These are phyloP conservation scores for Hermetia illucens DNA, from an alignment of 1,140 invertebrate genomes.

Conservation along the genomic window DNA sequence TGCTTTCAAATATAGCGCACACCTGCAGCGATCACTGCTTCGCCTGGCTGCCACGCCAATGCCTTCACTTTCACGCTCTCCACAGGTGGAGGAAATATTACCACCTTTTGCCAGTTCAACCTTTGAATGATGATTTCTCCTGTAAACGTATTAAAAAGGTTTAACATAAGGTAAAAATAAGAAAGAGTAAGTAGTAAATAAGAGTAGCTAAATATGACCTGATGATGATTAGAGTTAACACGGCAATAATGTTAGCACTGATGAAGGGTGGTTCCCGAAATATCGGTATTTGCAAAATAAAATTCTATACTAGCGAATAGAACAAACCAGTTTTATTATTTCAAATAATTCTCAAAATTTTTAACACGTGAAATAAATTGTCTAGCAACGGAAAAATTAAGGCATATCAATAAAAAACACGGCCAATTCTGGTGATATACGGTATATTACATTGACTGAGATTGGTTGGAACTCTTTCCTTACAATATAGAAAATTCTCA, in stretches of 20 bases:
- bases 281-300: no score
- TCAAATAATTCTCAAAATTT: conserved; percentile 2
- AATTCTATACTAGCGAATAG: no score
- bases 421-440: no score
- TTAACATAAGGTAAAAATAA: neutral
- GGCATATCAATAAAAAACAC: no score
- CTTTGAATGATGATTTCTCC: conserved; percentile 80
- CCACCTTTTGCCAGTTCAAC: conserved; percentile 86
- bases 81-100: conserved; percentile 58
- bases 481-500: no score
- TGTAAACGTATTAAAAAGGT: conserved; percentile 27
- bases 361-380: conserved; percentile 2
- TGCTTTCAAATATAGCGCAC: conserved; percentile 19
- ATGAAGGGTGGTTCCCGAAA: no score
- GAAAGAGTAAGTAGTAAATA: conserved; percentile 1
- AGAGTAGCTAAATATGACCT: conserved; percentile 1
- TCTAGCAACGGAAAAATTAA: neutral
- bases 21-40: conserved; percentile 67
- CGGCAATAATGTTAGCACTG: conserved; percentile 1
- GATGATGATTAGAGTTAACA: conserved; percentile 3
- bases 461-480: no score
- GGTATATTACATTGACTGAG: no score
- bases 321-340: neutral
- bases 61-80: conserved; percentile 51
- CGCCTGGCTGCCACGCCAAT: conserved; percentile 88